These are phyloP conservation scores for Ganaspis sp. DNA, from an alignment of 1,140 invertebrate species.

Conservation along the genomic window DNA sequence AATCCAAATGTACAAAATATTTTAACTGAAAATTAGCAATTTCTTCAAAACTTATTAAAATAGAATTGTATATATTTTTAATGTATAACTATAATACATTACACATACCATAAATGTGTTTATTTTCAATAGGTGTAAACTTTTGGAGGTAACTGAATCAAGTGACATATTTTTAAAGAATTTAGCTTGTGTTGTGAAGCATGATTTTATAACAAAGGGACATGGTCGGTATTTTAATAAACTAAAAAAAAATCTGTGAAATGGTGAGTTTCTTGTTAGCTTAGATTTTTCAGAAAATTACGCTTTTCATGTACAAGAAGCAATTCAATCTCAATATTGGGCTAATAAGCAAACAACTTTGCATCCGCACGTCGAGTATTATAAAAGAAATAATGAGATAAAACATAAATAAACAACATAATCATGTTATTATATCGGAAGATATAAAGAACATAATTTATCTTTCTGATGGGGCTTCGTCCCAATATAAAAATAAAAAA, in stretches of 20 bases:
- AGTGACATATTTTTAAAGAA: constrained; percentile 21
- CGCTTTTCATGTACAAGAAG: constrained; percentile 60
- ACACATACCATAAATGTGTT: background rate
- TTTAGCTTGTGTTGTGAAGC: constrained; percentile 29
- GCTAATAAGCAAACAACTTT: constrained; percentile 59
- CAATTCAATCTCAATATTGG: constrained; percentile 57
- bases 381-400: constrained; percentile 33
- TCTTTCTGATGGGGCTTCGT: constrained; percentile 48
- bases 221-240: constrained; percentile 33
- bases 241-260: constrained; percentile 1
- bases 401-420: constrained; percentile 37
- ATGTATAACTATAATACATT: constrained; percentile 2
- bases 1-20: no score
- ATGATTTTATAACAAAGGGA: constrained; percentile 28
- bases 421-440: constrained; percentile 43
- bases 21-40: no score
- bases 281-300: constrained; percentile 44
- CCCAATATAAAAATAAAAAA: no score
- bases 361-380: constrained; percentile 53
- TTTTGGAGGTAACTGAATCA: constrained; percentile 17
- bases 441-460: constrained; percentile 46
- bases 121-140: constrained; percentile 29
- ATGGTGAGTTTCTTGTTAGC: constrained; percentile 31
- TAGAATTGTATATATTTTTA: no score
- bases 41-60: no score